Base-by-base conservation (phyloP, 2,888 invertebrate genomes). In the Pseudococcus viburni region DNA sequence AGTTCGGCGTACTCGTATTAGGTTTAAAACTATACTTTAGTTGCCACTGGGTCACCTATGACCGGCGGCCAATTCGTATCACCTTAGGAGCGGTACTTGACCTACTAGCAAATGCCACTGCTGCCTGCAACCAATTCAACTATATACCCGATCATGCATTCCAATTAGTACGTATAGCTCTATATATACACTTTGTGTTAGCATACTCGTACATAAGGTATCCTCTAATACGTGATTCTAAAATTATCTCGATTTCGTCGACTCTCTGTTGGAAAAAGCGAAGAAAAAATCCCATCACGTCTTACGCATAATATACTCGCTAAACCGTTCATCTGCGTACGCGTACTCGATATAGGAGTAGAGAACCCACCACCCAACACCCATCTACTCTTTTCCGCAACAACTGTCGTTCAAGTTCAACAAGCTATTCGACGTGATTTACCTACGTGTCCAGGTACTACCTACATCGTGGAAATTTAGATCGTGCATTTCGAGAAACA, bases 1-100 rank as follows among this genome's bases (percentile, higher is more conserved):
- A 85, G 48, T 59, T 64, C 42, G 64, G 84, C 84, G 84, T 84
- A 55, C 55, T 48, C 84, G 84, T 84, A 55, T 84, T 48, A 84
- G n/a, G 46, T 55, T 55, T 26, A 85, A 85, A 55, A n/a, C 64
- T 17, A 19, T 42, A 84, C 33, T 46, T 19, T 33, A 83, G 46
- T 83, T 59, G 85, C 19, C 85, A 85, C 59, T 85, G 85, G 85
- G 85, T 85, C 59, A 85, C 85, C 59, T 64, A 85, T 39, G 85
- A 64, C 85, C 85, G 51, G 26, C 59, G 59, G 85, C 85, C 15
- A 85, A 85, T 55, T 85, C 85, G 85, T 64, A 85, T 59, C 64
- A 85, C 59, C 85, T 42, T 39, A 42, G 39, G 85, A 59, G 55
- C 85, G 85, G 19, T 85, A 59, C 85, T 85, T 85, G 85, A 85